Evolutionary conservation across 2,113 vertebrate genomes (phyloP).

Genomic region (Oreochromis tanganicae): DNA sequence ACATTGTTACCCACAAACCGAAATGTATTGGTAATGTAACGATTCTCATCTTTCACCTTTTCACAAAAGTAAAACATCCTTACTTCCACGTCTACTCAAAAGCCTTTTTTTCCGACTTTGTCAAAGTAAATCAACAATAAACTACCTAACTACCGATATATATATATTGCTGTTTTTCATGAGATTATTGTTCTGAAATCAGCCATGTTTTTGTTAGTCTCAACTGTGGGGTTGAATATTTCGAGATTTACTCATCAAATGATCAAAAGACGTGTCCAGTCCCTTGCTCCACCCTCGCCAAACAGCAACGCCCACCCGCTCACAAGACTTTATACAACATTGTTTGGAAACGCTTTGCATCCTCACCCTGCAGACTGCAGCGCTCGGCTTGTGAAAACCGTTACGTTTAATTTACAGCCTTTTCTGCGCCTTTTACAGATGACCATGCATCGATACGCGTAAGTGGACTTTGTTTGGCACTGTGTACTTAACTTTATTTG

Average conservation of each 20-base stretch:
- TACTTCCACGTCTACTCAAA: no score
- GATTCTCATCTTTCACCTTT: no score
- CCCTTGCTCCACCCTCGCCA: slow-evolving; percentile 12
- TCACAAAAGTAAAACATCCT: no score
- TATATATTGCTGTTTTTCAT: neutral
- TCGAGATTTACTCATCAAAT: neutral
- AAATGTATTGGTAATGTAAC: neutral
- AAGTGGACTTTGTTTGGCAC: neutral
- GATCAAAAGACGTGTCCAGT: neutral
- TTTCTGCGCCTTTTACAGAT: neutral
- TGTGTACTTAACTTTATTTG: neutral
- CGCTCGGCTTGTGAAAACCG: neutral
- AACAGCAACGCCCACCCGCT: neutral
- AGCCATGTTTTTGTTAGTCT: neutral
- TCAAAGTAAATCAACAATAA: neutral
- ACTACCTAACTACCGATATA: neutral
- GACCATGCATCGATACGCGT: slow-evolving; percentile 23
- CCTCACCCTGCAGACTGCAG: no score
- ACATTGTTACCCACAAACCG: neutral
- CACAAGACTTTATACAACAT: neutral
- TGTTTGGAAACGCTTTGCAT: neutral
- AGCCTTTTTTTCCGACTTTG: neutral
- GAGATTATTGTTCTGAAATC: neutral
- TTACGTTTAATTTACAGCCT: neutral
- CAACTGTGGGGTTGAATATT: neutral